Conservation (phyloP, 2,888 invertebrate species). For the Drosophila infuscata region DNA sequence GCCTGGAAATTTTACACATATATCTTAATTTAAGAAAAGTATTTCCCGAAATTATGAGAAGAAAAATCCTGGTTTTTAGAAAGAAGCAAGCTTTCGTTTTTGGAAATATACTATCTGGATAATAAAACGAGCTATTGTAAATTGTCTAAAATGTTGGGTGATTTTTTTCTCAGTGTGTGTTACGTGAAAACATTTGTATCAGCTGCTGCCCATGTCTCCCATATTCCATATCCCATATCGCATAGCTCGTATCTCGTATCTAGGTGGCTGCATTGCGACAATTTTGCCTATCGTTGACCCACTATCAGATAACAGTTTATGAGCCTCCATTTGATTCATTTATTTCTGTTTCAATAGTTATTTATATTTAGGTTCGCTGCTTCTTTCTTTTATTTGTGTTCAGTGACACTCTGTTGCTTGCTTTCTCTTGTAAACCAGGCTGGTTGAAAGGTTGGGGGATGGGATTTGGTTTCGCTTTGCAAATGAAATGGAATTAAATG, state of each 20-base stretch:
- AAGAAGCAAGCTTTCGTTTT: too few species aligned
- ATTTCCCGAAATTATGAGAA: too few species aligned
- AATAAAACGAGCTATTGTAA: not conserved
- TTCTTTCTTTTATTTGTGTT: conserved; percentile 33
- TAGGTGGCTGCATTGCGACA: conserved; percentile 22
- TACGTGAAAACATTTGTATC: conserved; percentile 31
- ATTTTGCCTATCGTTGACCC: conserved; percentile 17
- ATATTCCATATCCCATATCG: conserved; percentile 12
- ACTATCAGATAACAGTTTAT: conserved; percentile 40
- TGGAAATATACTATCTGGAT: too few species aligned
- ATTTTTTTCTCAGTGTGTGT: not conserved
- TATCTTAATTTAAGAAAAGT: too few species aligned
- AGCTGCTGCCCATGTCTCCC: conserved; percentile 19
- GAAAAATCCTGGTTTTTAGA: too few species aligned
- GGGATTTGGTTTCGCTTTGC: conserved; percentile 73
- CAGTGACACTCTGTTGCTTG: conserved; percentile 5
- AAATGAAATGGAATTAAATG: conserved; percentile 81
- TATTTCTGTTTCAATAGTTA: conserved; percentile 73
- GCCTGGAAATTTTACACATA: too few species aligned
- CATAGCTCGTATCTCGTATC: not conserved
- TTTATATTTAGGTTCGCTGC: conserved; percentile 61
- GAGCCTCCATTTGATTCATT: conserved; percentile 68
- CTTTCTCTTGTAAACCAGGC: conserved; percentile 7
- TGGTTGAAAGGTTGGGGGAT: conserved; percentile 53
- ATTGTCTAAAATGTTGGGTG: not conserved